These are phyloP conservation scores for Microcebus lehilahytsara DNA, from an alignment of 2,113 vertebrate species.

Conservation along the genomic window DNA sequence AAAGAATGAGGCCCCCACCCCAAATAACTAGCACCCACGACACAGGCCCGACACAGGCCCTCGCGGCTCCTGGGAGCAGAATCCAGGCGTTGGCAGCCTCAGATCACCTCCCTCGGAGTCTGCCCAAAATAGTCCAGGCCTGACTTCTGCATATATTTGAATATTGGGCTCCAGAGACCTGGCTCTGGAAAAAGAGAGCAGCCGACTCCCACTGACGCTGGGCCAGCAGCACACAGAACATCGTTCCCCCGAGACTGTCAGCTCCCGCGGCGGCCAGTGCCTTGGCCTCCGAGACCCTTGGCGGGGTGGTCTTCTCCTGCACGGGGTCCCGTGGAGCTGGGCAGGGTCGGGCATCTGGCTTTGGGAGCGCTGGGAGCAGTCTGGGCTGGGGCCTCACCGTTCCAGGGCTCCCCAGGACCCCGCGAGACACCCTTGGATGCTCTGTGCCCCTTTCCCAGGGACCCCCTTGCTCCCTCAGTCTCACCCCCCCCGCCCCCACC, in stretches of 20 bases:
- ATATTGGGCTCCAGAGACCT: background rate
- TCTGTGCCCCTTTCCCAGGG: background rate
- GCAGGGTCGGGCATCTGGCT: background rate
- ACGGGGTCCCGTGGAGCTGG: background rate
- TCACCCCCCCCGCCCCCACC: too few relatives aligned
- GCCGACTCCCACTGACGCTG: background rate
- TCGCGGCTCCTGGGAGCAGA: background rate
- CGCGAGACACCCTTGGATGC: background rate
- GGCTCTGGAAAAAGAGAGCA: background rate
- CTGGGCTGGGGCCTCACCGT: rapidly evolving
- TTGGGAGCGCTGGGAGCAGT: background rate
- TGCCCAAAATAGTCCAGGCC: conserved; percentile 5
- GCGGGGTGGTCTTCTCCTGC: background rate
- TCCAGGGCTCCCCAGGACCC: background rate
- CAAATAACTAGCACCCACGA: background rate
- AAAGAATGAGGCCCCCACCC: background rate
- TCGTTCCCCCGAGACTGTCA: background rate
- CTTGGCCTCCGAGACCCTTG: background rate
- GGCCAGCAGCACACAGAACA: background rate
- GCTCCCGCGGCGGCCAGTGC: background rate
- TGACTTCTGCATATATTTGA: background rate
- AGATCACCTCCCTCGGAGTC: background rate
- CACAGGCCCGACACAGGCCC: rapidly evolving
- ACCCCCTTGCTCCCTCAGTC: background rate
- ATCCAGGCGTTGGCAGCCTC: background rate